phyloP scores from a whole-genome alignment of 2,888 invertebrate species.

The Tribolium freemani region DNA sequence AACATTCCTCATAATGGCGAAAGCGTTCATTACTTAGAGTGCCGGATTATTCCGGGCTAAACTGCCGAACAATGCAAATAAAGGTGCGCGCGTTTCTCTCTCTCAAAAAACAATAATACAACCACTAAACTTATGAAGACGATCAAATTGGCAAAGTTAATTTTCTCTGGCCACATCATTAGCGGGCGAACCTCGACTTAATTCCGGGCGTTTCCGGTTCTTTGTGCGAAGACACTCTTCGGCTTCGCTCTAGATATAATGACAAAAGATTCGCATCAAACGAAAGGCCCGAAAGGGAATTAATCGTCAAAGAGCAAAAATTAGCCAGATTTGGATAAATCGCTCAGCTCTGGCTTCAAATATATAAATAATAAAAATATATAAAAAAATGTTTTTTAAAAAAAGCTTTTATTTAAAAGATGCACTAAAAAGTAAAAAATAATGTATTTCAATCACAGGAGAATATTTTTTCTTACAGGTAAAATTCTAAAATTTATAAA shows the following conservation, averaged over 20 bases:
- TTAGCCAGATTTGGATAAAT: no score
- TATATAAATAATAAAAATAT: no score
- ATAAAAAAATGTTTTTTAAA: no score
- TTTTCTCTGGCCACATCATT: constrained; percentile 21
- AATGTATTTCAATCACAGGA: no score
- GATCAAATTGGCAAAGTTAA: no score
- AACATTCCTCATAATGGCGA: constrained; percentile 30
- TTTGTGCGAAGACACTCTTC: background rate
- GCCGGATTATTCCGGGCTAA: constrained; percentile 32
- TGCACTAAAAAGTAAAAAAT: no score
- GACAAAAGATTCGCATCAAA: constrained; percentile 27
- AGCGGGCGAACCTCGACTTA: constrained; percentile 29
- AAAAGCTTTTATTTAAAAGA: no score
- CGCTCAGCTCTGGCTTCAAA: no score
- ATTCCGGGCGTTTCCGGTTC: constrained; percentile 18
- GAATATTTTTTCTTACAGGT: no score
- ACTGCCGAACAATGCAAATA: constrained; percentile 26
- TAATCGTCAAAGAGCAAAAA: background rate
- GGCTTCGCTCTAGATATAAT: background rate
- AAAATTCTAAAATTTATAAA: no score
- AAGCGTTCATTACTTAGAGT: constrained; percentile 34
- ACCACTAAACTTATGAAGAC: no score
- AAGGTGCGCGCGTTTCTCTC: background rate
- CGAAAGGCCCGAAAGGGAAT: constrained; percentile 9
- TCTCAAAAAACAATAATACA: no score